These are phyloP conservation scores for Antennarius maculatus DNA, from an alignment of 2,797 vertebrate species.

Conservation along the genomic window DNA sequence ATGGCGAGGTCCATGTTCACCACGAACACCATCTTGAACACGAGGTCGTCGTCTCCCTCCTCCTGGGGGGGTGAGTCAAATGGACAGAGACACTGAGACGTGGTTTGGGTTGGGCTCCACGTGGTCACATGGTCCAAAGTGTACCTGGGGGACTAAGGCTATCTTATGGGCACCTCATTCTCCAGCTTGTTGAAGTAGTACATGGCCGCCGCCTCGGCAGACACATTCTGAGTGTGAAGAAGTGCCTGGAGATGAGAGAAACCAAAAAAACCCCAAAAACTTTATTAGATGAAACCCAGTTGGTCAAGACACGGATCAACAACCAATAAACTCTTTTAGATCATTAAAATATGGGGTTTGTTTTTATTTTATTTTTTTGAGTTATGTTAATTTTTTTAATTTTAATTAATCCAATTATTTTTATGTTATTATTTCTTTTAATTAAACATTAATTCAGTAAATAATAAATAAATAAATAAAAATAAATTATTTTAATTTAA, in stretches of 20 bases:
- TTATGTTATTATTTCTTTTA: no score
- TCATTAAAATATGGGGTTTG: not conserved
- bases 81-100: slow-evolving; percentile 60
- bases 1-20: slow-evolving; percentile 88
- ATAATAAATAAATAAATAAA: no score
- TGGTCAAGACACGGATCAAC: fast-evolving
- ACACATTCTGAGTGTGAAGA: slow-evolving; percentile 85
- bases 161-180: slow-evolving; percentile 83
- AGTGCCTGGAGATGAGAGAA: slow-evolving; percentile 76
- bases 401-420: not conserved
- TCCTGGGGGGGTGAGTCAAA: slow-evolving; percentile 67
- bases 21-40: slow-evolving; percentile 89
- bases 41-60: slow-evolving; percentile 80
- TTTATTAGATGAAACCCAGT: not conserved
- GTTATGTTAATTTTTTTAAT: not conserved
- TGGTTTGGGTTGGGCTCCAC: slow-evolving; percentile 60
- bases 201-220: slow-evolving; percentile 87
- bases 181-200: slow-evolving; percentile 90
- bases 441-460: no score
- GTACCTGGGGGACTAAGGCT: slow-evolving; percentile 77
- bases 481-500: no score
- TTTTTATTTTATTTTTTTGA: no score
- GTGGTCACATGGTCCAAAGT: slow-evolving; percentile 61
- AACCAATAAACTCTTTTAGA: not conserved
- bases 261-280: not conserved